Percentiles rank a stretch among this genome's conserved stretches.
Conservation (phyloP, 2,888 invertebrate species). For the Tortricodes alternella region DNA sequence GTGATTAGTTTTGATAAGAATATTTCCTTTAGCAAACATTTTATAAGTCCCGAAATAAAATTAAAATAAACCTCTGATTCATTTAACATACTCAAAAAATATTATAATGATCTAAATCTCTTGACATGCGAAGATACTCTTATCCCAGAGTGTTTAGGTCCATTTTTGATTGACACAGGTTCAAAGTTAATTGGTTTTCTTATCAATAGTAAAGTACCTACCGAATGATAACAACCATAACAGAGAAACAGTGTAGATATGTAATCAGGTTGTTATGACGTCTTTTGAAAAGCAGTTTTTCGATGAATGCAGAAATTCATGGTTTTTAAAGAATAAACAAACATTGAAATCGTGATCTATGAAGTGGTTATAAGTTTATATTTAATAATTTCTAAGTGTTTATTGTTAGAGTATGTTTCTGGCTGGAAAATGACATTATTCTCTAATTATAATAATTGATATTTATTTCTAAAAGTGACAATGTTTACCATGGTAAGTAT, state of each 20-base stretch:
- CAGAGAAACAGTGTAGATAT: conserved; percentile 22
- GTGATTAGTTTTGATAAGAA: no score
- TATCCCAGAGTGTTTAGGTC: background rate
- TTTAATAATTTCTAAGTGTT: no score
- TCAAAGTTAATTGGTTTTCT: conserved; percentile 3
- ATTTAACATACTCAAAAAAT: background rate
- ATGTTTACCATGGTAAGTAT: no score
- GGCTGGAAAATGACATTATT: no score
- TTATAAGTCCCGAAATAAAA: background rate
- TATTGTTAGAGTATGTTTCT: no score
- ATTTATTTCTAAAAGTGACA: no score
- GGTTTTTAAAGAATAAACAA: background rate
- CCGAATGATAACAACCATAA: conserved; percentile 17
- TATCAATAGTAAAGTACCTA: conserved; percentile 14
- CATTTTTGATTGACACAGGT: background rate
- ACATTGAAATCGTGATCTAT: no score
- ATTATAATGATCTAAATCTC: no score
- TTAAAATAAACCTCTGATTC: background rate
- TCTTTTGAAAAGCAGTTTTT: background rate
- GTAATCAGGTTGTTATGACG: conserved; percentile 8
- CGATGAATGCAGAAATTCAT: background rate
- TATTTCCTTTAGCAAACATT: background rate
- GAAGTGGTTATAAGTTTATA: no score
- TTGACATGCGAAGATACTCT: no score
- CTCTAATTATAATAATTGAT: no score